These are phyloP conservation scores for Maccullochella peelii DNA, from an alignment of 2,113 vertebrate species.

Conservation along the genomic window DNA sequence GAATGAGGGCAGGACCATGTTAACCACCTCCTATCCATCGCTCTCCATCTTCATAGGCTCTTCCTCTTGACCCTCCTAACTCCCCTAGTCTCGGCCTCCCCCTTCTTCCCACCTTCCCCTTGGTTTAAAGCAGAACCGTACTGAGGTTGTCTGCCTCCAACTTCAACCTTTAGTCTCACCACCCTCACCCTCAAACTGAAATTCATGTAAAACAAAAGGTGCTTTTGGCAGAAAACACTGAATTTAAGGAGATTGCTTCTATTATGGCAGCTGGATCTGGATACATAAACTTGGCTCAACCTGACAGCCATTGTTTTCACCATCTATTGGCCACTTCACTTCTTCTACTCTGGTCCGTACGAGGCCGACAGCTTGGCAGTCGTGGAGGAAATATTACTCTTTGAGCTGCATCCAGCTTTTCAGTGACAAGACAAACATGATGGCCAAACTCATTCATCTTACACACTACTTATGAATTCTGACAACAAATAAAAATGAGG, in stretches of 20 bases:
- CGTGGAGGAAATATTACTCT: slow-evolving; percentile 17
- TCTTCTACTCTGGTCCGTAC: not conserved
- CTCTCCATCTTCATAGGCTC: no score
- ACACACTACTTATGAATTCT: not conserved
- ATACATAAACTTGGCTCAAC: slow-evolving; percentile 6
- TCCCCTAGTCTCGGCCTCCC: not conserved
- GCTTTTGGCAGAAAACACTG: not conserved
- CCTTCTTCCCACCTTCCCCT: not conserved
- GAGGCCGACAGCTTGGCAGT: slow-evolving; percentile 5
- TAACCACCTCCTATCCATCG: not conserved
- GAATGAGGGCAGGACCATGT: slow-evolving; percentile 19
- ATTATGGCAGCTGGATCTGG: not conserved
- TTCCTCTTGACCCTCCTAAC: not conserved
- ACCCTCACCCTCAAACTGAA: not conserved
- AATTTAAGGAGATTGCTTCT: not conserved
- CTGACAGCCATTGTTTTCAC: slow-evolving; percentile 16
- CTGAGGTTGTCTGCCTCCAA: not conserved
- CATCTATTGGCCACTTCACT: slow-evolving; percentile 13
- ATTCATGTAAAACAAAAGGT: not conserved
- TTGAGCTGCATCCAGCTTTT: not conserved
- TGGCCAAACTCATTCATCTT: not conserved
- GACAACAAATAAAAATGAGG: not conserved
- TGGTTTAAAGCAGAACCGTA: not conserved
- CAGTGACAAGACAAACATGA: not conserved
- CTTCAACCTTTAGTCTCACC: not conserved